Evolutionary conservation across 1,140 invertebrate species (phyloP), one percentile per base, ranked within the genome.

Genomic region (Himalopsyche phryganea): DNA sequence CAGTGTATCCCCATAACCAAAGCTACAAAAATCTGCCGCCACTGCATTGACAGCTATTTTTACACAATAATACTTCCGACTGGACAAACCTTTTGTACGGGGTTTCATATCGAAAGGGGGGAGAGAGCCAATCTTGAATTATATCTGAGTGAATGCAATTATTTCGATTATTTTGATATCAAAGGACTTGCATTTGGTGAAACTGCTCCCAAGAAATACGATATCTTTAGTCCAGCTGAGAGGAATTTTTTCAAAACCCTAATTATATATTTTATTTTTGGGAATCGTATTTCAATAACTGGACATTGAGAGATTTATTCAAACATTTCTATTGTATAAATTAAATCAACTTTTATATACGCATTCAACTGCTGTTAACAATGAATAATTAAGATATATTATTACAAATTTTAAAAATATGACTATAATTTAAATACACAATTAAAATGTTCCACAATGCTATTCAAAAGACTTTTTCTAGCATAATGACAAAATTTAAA

Each of bases 41-140:
- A 28, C 23, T 28, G 9, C 23, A 9, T 28, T 9, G 23, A 28
- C 23, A 28, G 23, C 50, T 19, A 41, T 17, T 28, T 44, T 23
- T 23, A 53, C 15, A 53, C 48, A 64, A 64, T 60, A 45, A 58
- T 53, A 55, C 52, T 64, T 64, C 62, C 62, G 62, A 60, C 41
- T 64, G 62, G 62, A 51, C 62, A 54, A 58, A 54, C 53, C 58
- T 53, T 60, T 64, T 64, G 53, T 63, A 41, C 23, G 4, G 23
- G 23, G 23, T 9, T 28, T n/a, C 13, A 32, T 28, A 33, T 33
- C 10, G 1, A 13, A 44, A 10, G 19, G 40, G 33, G 36, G 11
- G 33, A 23, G 47, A 17, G 46, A 38, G 15, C 13, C 42, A 18
- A 42, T 53, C 44, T 20, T 49, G 47, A 45, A 55, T 44, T 55